Evolutionary conservation across 2,888 invertebrate genomes (phyloP), one percentile per base, ranked within the genome.

Genomic region (Clepsis dumicolana): DNA sequence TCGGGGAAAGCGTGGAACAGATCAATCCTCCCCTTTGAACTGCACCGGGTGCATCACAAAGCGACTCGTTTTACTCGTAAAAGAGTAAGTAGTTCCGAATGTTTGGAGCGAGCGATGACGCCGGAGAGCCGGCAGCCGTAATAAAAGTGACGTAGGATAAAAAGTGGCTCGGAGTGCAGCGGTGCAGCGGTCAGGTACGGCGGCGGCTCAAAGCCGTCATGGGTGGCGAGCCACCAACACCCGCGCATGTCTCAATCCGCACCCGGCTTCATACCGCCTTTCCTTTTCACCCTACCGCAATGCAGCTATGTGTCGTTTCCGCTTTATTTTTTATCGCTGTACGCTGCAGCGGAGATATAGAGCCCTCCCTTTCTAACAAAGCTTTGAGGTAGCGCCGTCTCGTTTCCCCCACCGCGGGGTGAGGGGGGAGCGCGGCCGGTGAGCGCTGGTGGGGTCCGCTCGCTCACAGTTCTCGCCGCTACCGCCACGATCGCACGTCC

Each of bases 231-330:
- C 91, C 90, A 88, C 89, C 92, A 87, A 90, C 94, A 91, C 91
- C 91, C 88, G 89, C 88, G 90, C 93, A 93, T 93, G 91, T 93
- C 93, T 92, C 93, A 94, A 94, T 94, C 94, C 93, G 91, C 92
- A 88, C 91, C 90, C 88, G 90, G 87, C 88, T 84, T 89, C 90
- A 90, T 89, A 85, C 91, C 88, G 87, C 93, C 89, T 91, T 91
- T 91, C 91, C 92, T 91, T 91, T 91, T 90, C 90, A 89, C 89
- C 91, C 90, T 91, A 92, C 91, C 93, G 89, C 92, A 91, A 89
- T 90, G 91, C 92, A 91, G 91, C 93, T 91, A 91, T 90, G 88
- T 90, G 90, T 90, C 90, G 91, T 90, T 93, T 93, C 93, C 93
- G 93, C 93, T 93, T 92, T 91, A 89, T 91, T 92, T 93, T 93